Base-by-base conservation (phyloP, 2,113 vertebrate species). In the Felis chaus region DNA sequence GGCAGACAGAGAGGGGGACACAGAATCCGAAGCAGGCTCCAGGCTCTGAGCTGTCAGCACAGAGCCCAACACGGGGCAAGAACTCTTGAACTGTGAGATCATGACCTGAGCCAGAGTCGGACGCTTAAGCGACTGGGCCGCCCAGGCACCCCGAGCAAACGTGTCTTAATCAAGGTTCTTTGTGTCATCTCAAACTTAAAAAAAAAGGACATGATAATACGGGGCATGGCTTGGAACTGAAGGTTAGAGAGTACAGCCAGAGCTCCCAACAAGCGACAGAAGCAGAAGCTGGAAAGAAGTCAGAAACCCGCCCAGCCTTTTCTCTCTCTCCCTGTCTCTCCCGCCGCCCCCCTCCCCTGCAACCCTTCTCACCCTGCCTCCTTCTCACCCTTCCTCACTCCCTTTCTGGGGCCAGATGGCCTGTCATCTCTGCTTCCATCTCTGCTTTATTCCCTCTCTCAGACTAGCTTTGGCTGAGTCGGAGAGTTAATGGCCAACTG, bases 401-500 rank as follows among this genome's bases (percentile, higher is more conserved):
- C 78, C 65, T 73, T 93, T 93, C 85, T 53, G 29, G 19, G 48
- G 8, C 82, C 87, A 94, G 61, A 92, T 90, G 66, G 57, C 48
- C 39, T 90, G 65, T 95, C 83, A 12, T 92, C 48, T 95, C 74
- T 73, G 69, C 50, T 68, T 96, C 73, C 53, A 36, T 5, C 14
- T 65, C 74, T 69, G 84, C 41, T 80, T 90, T 25, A 74, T 74
- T 73, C 48, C 25, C 27, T 88, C 33, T 94, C 25, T 79, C 39
- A 53, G 21, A 66, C 33, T 13, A 29, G 45, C 61, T 45, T 79
- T 73, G 68, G 61, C 92, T 94, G 68, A 73, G 57, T 57, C 80
- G 14, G 57, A 95, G 45, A 98, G 68, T 63, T 84, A 97, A 93
- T 25, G n/a, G 89, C 63, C 86, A 95, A 95, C 83, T n/a, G 63